Conservation (phyloP, 2,797 vertebrate genomes). For the Cyprinodon diabolis region DNA sequence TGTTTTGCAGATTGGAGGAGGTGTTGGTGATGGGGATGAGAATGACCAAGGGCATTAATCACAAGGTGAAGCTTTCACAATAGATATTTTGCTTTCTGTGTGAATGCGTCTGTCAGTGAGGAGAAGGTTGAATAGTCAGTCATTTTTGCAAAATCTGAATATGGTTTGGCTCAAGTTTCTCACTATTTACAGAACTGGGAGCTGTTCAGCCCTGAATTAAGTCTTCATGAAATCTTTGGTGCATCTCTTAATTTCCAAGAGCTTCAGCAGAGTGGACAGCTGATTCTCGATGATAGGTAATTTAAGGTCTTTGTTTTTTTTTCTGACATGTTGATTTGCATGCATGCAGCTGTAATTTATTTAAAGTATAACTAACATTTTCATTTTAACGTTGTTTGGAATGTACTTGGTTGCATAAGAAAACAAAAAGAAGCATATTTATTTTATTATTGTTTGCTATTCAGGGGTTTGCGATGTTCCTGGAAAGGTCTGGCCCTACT, state of each 20-base stretch:
- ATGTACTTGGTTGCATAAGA: too few species aligned
- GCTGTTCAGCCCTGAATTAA: constrained; percentile 77
- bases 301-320: not conserved
- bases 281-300: constrained; percentile 88
- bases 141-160: not conserved
- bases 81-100: not conserved
- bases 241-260: constrained; percentile 67
- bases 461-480: constrained; percentile 90
- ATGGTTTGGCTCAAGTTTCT: not conserved
- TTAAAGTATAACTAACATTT: not conserved
- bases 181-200: constrained; percentile 83
- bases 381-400: too few species aligned
- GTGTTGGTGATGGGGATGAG: constrained; percentile 90
- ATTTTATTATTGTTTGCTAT: constrained; percentile 3
- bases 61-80: constrained; percentile 78
- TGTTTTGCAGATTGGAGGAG: constrained; percentile 86
- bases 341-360: not conserved
- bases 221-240: constrained; percentile 78
- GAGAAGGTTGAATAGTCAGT: not conserved
- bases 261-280: constrained; percentile 70
- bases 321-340: not conserved
- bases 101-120: not conserved
- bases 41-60: constrained; percentile 84
- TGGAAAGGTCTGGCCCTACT: constrained; percentile 87
- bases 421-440: too few species aligned